Evolutionary conservation across 2,797 vertebrate genomes (phyloP), one percentile per base, ranked within the genome.

Genomic region (Enteromius afrohamiltoni): DNA sequence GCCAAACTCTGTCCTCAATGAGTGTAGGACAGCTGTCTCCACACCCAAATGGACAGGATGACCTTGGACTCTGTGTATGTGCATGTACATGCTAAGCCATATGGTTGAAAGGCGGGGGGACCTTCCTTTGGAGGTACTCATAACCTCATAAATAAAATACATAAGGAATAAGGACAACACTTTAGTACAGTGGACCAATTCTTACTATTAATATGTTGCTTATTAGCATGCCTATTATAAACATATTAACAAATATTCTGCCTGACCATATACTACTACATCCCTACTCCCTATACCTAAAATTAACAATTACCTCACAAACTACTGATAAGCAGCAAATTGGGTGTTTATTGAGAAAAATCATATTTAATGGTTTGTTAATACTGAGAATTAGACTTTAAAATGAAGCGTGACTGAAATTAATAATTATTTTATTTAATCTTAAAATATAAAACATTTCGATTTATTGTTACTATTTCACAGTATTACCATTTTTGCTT

Each of bases 1-100:
- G 87, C 83, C 84, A 82, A 85, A 42, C 53, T 58, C 64, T 60
- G 23, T 40, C 80, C 81, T 86, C 77, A 78, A 64, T 86, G 76
- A 73, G 84, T 42, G 71, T 31, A 70, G 53, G 80, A 84, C 86
- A 87, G 86, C 85, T 88, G 87, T 37, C 82, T 47, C 42, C 53
- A 76, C 74, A 69, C 77, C 77, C 83, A 40, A 49, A 47, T 21
- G 60, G 23, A 68, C 64, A 82, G 70, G 47, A 75, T 80, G 78
- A 83, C 87, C 85, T 88, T 88, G 69, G 79, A 69, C 80, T 68
- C 42, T 14, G 80, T 60, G 85, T 83, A 60, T 71, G 75, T 29
- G 13, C 68, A 40, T 70, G 34, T 45, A 26, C 45, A 51, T 16
- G 45, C 29, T 49, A 67, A 2, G 45, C 26, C 60, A 64, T 53